Evolutionary conservation across 2,888 invertebrate species (phyloP).

Genomic region (Pachydiplax longipennis): DNA sequence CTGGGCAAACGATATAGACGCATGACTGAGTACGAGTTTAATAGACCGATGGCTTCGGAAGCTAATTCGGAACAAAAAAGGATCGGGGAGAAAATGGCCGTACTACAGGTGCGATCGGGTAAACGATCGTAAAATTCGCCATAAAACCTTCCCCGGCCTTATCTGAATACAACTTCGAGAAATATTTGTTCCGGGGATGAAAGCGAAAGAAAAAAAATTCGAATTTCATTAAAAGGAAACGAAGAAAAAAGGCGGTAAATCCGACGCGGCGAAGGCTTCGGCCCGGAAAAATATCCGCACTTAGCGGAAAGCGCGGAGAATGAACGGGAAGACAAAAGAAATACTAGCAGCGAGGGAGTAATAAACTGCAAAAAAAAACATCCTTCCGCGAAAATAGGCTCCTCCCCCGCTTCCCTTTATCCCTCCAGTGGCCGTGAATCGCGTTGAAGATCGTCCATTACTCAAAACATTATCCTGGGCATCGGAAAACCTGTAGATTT

Average conservation of each 20-base stretch:
- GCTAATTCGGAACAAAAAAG: neutral
- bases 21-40: neutral
- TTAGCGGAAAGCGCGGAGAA: neutral
- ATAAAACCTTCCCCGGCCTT: too few species aligned
- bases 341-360: neutral
- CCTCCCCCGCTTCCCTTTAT: neutral
- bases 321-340: neutral
- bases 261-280: neutral
- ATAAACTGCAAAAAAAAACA: neutral
- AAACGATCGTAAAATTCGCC: neutral
- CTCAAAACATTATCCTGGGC: constrained; percentile 14
- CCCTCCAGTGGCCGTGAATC: neutral
- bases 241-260: neutral
- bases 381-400: neutral
- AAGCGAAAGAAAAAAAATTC: too few species aligned
- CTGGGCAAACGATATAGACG: neutral
- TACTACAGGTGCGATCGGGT: neutral
- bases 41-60: neutral
- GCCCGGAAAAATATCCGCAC: neutral
- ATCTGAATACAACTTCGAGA: too few species aligned
- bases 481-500: neutral
- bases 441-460: neutral
- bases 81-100: neutral
- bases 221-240: too few species aligned
- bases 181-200: too few species aligned